A percentile compares a stretch with the other conserved stretches of the same genome.
phyloP scores from a whole-genome alignment of 2,113 vertebrate species.

The Eudorcas thomsonii region DNA sequence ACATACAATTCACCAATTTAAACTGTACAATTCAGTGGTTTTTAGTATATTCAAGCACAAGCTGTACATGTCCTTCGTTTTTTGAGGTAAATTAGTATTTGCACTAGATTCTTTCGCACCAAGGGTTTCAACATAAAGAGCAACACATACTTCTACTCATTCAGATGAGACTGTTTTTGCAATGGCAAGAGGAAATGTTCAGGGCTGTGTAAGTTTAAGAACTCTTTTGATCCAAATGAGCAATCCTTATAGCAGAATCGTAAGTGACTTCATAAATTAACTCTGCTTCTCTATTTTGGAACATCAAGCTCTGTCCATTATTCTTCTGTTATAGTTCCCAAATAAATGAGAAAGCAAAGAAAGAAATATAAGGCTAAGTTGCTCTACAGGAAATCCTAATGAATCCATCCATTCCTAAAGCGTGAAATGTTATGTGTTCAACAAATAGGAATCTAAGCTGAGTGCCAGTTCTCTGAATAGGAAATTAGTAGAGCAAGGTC shows the following conservation, averaged over 20 bases:
- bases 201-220: background rate
- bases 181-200: background rate
- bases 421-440: background rate
- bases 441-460: background rate
- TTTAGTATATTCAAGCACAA: background rate
- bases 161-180: background rate
- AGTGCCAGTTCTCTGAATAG: background rate
- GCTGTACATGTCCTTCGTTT: background rate
- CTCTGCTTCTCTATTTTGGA: background rate
- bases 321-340: background rate
- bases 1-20: constrained; percentile 7
- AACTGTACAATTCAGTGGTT: background rate
- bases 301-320: constrained; percentile 8
- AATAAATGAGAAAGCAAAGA: background rate
- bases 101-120: background rate
- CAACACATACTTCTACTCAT: background rate
- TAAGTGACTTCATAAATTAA: background rate
- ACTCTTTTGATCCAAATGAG: background rate
- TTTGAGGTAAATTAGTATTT: background rate
- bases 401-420: background rate
- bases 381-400: background rate
- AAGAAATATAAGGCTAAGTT: background rate
- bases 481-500: background rate
- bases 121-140: background rate
- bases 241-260: background rate